These are phyloP conservation scores for Gasterosteus aculeatus DNA, from an alignment of 2,113 vertebrate species.

Conservation along the genomic window DNA sequence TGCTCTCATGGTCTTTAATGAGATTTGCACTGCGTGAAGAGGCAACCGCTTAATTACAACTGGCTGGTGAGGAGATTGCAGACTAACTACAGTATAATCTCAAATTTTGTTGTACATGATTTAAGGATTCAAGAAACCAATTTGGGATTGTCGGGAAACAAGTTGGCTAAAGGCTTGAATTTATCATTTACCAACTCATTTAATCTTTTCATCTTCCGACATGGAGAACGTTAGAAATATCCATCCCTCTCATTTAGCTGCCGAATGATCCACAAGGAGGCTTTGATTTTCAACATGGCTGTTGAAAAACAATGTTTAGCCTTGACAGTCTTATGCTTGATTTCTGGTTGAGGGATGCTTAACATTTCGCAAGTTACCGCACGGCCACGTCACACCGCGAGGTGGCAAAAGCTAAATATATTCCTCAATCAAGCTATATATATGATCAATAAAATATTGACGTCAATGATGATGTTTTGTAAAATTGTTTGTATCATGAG, in stretches of 20 bases:
- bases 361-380: neutral
- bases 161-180: neutral
- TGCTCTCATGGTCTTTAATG: slow-evolving; percentile 12
- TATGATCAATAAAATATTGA: neutral
- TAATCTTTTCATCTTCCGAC: neutral
- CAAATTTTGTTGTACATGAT: neutral
- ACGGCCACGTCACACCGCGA: neutral
- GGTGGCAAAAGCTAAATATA: too few species aligned
- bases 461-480: neutral
- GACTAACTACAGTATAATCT: neutral
- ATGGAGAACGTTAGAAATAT: neutral
- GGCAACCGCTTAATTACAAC: neutral
- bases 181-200: neutral
- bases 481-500: neutral
- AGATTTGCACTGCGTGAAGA: neutral
- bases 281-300: neutral
- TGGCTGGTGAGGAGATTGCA: neutral
- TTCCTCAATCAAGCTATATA: neutral
- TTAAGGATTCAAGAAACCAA: neutral
- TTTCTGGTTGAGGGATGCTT: neutral
- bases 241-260: neutral
- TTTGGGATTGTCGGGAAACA: neutral
- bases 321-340: neutral
- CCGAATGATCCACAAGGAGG: neutral
- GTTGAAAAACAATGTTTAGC: neutral